phyloP scores from a whole-genome alignment of 2,888 invertebrate genomes.

The Xanthia togata region DNA sequence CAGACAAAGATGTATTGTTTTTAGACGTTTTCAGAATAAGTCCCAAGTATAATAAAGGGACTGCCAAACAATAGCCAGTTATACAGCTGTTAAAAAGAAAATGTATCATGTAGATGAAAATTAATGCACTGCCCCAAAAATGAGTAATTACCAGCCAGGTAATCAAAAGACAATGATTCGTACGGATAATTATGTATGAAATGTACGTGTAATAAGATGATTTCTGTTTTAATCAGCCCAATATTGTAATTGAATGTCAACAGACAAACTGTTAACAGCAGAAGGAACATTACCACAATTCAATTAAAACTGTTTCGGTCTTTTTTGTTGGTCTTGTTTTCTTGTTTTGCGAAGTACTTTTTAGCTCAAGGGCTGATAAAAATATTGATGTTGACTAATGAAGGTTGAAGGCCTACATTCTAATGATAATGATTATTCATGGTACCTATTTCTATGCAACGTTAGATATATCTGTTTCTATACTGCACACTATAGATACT shows the following conservation, averaged over 20 bases:
- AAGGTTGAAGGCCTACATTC: too few relatives aligned
- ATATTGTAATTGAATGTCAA: background rate
- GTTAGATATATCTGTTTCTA: background rate
- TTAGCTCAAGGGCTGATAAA: too few relatives aligned
- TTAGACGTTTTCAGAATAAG: conserved; percentile 1
- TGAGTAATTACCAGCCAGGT: conserved; percentile 17
- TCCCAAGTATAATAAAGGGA: background rate
- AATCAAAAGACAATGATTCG: conserved; percentile 14
- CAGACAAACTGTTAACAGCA: background rate
- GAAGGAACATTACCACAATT: background rate
- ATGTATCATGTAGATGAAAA: background rate
- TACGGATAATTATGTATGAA: background rate
- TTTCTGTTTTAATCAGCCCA: background rate
- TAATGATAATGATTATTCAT: too few relatives aligned
- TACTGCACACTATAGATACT: too few relatives aligned
- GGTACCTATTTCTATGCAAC: background rate
- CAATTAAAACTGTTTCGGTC: background rate
- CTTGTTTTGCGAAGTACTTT: too few relatives aligned
- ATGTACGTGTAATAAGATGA: conserved; percentile 14
- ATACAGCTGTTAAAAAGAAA: background rate
- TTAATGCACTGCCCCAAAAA: background rate
- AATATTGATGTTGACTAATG: too few relatives aligned
- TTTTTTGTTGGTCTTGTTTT: background rate
- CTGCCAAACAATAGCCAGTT: background rate
- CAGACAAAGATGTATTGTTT: background rate